phyloP scores from a whole-genome alignment of 2,113 vertebrate species.

The Porphyrio hochstetteri region DNA sequence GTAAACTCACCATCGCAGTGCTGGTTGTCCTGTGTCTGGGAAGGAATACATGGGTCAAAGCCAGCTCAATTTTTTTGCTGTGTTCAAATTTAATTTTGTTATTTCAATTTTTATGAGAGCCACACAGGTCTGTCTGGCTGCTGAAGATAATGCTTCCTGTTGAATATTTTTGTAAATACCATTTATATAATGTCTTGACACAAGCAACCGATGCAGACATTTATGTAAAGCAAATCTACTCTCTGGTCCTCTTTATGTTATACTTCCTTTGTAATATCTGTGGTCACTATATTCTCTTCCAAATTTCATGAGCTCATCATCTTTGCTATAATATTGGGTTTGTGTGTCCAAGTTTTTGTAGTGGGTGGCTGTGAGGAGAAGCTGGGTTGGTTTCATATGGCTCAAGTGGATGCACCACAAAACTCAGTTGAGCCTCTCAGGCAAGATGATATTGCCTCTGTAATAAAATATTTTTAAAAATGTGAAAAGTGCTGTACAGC shows the following conservation, averaged over 20 bases:
- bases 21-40: not conserved
- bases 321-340: not conserved
- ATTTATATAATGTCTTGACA: not conserved
- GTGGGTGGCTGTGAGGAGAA: not conserved
- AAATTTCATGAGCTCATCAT: not conserved
- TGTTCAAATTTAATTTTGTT: not conserved
- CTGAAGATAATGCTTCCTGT: not conserved
- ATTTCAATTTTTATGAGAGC: not conserved
- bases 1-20: fast-evolving
- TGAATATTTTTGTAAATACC: not conserved
- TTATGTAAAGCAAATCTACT: not conserved
- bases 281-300: not conserved
- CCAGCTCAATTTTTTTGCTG: not conserved
- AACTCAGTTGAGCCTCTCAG: not conserved
- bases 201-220: not conserved
- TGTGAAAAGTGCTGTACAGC: not conserved
- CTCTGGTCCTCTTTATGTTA: not conserved
- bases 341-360: not conserved
- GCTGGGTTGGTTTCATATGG: not conserved
- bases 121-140: not conserved
- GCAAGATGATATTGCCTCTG: not conserved
- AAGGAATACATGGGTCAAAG: not conserved
- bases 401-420: not conserved
- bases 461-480: not conserved
- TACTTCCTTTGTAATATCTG: not conserved